Conservation (phyloP, 2,797 vertebrate species). For the Sebastolobus altivelis region DNA sequence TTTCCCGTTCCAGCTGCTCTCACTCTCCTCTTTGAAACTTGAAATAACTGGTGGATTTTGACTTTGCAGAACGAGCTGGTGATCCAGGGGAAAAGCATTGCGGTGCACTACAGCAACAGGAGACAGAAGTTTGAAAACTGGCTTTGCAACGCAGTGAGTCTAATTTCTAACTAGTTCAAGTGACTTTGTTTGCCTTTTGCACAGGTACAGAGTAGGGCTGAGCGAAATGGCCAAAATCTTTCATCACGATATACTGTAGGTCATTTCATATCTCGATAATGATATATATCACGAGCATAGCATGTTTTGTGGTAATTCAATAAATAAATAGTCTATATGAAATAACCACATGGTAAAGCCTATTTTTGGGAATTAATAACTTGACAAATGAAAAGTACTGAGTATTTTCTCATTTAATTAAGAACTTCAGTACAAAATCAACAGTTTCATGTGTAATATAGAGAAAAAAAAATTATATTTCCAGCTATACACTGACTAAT, state of each 20-base stretch:
- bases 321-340: rapidly evolving
- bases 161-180: not conserved
- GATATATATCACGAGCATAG: no score
- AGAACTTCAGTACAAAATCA: no score
- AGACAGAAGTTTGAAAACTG: constrained; percentile 95
- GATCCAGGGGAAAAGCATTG: constrained; percentile 92
- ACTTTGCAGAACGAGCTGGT: constrained; percentile 91
- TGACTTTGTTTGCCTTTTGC: not conserved
- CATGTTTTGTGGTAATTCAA: no score
- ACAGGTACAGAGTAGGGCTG: not conserved
- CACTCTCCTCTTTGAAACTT: constrained; percentile 76
- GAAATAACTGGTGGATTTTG: constrained; percentile 54
- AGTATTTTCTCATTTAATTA: no score
- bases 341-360: no score
- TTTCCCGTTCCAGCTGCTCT: constrained; percentile 87
- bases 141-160: constrained; percentile 92
- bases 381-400: no score
- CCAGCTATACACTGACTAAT: no score
- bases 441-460: no score
- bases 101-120: constrained; percentile 95
- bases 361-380: no score
- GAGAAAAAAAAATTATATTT: no score
- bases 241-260: no score
- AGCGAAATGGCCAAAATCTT: rapidly evolving
- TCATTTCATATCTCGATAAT: no score